Conservation (phyloP, 2,113 vertebrate species). For the Callithrix jacchus region DNA sequence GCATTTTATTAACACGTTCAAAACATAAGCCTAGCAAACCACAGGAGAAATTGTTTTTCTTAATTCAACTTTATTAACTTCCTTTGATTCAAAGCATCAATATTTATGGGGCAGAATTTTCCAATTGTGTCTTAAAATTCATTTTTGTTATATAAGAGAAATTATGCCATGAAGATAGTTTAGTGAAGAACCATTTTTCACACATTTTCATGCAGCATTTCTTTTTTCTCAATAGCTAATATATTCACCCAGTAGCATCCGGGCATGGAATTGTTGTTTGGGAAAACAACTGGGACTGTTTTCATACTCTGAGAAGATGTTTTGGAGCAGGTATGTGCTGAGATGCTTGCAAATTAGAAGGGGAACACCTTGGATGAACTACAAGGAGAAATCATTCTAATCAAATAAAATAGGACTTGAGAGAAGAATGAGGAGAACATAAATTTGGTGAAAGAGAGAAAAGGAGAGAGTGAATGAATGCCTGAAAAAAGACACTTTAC, state of each 20-base stretch:
- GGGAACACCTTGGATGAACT: background rate
- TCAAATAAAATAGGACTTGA: background rate
- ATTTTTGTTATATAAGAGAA: background rate
- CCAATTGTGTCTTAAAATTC: constrained; percentile 12
- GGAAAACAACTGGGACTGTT: background rate
- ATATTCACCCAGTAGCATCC: background rate
- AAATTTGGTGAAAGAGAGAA: background rate
- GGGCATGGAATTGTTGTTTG: background rate
- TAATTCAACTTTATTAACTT: constrained; percentile 40
- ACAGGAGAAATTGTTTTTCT: background rate
- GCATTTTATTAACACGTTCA: constrained; percentile 38
- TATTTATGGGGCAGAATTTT: constrained; percentile 13
- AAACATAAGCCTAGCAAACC: background rate
- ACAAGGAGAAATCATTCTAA: background rate
- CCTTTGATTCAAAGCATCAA: constrained; percentile 22
- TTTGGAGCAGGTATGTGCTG: background rate
- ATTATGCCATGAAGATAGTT: background rate
- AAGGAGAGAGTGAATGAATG: background rate
- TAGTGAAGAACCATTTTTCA: background rate
- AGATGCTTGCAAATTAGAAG: background rate
- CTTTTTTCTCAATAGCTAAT: background rate
- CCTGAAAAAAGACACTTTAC: background rate
- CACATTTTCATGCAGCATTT: background rate
- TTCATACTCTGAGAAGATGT: background rate
- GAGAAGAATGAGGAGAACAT: background rate